Evolutionary conservation across 2,113 vertebrate species (phyloP).

Genomic region (Corythornis madagascariensis): DNA sequence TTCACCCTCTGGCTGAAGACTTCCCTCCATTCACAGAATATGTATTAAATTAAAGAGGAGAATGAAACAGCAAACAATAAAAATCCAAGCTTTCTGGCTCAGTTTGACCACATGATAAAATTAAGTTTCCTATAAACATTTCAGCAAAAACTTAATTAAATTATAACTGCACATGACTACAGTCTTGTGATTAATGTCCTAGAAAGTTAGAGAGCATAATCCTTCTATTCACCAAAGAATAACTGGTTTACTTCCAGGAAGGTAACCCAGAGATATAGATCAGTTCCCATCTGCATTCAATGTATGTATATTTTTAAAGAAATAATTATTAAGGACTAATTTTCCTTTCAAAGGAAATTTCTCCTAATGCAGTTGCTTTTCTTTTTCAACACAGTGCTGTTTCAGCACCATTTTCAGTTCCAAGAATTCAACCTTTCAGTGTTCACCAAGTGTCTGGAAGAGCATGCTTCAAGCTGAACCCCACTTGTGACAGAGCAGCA

Average conservation of each 20-base stretch:
- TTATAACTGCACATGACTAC: background rate
- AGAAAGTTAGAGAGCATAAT: background rate
- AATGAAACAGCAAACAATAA: background rate
- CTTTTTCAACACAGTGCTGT: background rate
- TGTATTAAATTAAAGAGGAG: background rate
- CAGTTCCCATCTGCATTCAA: background rate
- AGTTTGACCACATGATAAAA: background rate
- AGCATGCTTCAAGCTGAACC: slow-evolving; percentile 3
- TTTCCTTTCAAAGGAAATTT: background rate
- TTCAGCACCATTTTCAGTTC: background rate
- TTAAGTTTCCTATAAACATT: background rate
- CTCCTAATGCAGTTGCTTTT: background rate
- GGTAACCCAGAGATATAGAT: background rate
- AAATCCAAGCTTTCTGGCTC: background rate
- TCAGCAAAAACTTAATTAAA: background rate
- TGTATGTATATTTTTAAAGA: background rate
- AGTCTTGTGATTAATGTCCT: background rate
- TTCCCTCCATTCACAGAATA: background rate
- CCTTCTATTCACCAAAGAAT: background rate
- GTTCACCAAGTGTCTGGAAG: background rate
- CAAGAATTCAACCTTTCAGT: slow-evolving; percentile 24
- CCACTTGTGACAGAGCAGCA: background rate
- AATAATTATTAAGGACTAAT: background rate
- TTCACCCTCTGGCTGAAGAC: background rate
- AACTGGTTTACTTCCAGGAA: background rate